Evolutionary conservation across 92 coral and sea anemone species (phyloP), one percentile per base, ranked within the genome.

Genomic region (Zoanthus sociatus): DNA sequence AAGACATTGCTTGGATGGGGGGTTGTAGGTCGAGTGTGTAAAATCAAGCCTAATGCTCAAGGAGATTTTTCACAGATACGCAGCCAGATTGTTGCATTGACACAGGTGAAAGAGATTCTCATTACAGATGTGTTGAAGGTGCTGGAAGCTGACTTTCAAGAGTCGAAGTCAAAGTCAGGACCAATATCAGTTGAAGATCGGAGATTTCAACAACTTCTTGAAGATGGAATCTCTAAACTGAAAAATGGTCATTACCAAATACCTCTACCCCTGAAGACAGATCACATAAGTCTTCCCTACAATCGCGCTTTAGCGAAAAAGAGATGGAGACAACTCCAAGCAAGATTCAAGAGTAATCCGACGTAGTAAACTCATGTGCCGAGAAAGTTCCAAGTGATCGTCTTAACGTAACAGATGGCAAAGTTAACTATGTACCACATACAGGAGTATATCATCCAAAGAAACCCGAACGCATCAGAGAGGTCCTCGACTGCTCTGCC

Each of bases 91-190:
- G 26, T 58, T 58, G 66, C 66, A 58, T 58, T 21, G 14, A 83
- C 82, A 56, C 72, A 69, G 87, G 60, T 70, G 37, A 86, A 86
- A 71, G 86, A 86, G 31, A 74, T 86, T 44, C 26, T 86, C 48
- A 50, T 53, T 10, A 72, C 74, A 31, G 58, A 76, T 21, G 64
- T 56, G 42, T 14, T 73, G 20, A 46, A 30, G 56, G 83, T 86
- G 9, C 50, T 86, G 17, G 89, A 86, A 51, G 37, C 73, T 42
- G 89, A 86, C 89, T 86, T 86, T 66, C 51, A 26, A 56, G 50
- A 86, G 55, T 20, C 47, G 17, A 42, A 45, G 45, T 20, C 83
- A 46, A 50, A 37, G 74, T 64, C 17, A 9, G 70, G 26, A 50
- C 87, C 87, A 14, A 32, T 32, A 48, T 83, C 87, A n/a, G 45